A percentile compares a stretch with the other conserved stretches of the same genome.
These are phyloP conservation scores for Atta cephalotes DNA, from an alignment of 1,140 invertebrate species.

Conservation along the genomic window DNA sequence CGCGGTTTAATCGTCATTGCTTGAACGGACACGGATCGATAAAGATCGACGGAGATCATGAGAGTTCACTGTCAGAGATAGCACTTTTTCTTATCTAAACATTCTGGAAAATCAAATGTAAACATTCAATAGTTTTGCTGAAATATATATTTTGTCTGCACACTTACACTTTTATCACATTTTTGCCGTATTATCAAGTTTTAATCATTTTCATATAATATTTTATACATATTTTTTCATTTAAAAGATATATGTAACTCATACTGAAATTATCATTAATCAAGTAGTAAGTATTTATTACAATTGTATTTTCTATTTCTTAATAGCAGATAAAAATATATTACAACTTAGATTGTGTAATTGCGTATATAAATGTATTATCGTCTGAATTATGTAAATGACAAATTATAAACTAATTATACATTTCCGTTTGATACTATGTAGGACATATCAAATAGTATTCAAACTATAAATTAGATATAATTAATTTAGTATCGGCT, in stretches of 20 bases:
- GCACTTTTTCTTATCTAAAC: constrained; percentile 18
- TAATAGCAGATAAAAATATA: constrained; percentile 5
- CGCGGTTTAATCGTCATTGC: background rate
- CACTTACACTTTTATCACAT: background rate
- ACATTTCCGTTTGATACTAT: background rate
- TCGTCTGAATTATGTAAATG: constrained; percentile 3
- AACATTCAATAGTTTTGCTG: background rate
- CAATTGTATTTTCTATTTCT: background rate
- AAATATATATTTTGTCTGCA: constrained; percentile 20
- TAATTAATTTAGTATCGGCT: constrained; percentile 26
- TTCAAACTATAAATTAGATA: constrained; percentile 19
- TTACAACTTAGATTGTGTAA: background rate
- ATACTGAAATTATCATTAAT: background rate
- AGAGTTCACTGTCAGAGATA: constrained; percentile 49
- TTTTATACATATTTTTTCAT: background rate
- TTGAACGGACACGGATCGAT: constrained; percentile 9
- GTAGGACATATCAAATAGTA: background rate
- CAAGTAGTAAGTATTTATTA: no score
- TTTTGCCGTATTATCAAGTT: background rate
- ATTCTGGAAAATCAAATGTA: background rate
- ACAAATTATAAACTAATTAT: constrained; percentile 34
- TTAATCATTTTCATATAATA: background rate
- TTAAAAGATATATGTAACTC: background rate
- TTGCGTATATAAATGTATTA: background rate
- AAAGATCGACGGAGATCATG: constrained; percentile 23